phyloP scores from a whole-genome alignment of 2,888 invertebrate genomes.

The Drosophila quinaria region DNA sequence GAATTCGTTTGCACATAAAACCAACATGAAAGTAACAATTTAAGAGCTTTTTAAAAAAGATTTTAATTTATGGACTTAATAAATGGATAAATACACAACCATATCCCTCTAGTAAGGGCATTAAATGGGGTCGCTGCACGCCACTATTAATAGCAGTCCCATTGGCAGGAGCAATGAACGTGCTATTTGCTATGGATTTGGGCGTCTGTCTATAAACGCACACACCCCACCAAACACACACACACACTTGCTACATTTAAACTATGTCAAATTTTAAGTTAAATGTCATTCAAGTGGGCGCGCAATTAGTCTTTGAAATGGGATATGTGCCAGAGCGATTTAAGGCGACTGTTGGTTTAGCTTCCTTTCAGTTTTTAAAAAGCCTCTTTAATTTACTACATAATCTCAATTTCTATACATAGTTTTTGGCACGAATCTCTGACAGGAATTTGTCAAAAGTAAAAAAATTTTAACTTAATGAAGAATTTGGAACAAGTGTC shows the following conservation, averaged over 20 bases:
- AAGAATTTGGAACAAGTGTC: not conserved
- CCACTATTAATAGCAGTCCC: conserved; percentile 58
- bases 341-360: conserved; percentile 6
- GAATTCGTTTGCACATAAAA: too few relatives aligned
- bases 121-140: conserved; percentile 55
- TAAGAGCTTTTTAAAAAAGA: too few relatives aligned
- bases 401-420: conserved; percentile 9
- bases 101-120: conserved; percentile 22
- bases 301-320: conserved; percentile 69
- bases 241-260: conserved; percentile 46
- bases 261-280: conserved; percentile 74
- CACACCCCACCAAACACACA: conserved; percentile 6
- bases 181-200: conserved; percentile 39
- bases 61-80: too few relatives aligned
- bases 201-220: conserved; percentile 14
- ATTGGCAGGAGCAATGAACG: conserved; percentile 63
- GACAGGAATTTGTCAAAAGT: conserved; percentile 6
- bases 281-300: conserved; percentile 73
- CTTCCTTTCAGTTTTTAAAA: conserved; percentile 5
- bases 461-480: not conserved
- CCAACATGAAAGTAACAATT: too few relatives aligned
- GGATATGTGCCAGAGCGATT: conserved; percentile 50
- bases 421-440: conserved; percentile 14
- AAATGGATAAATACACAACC: too few relatives aligned
- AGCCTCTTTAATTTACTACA: conserved; percentile 29